phyloP scores from a whole-genome alignment of 1,140 invertebrate genomes.

The Lepidurus packardi region DNA sequence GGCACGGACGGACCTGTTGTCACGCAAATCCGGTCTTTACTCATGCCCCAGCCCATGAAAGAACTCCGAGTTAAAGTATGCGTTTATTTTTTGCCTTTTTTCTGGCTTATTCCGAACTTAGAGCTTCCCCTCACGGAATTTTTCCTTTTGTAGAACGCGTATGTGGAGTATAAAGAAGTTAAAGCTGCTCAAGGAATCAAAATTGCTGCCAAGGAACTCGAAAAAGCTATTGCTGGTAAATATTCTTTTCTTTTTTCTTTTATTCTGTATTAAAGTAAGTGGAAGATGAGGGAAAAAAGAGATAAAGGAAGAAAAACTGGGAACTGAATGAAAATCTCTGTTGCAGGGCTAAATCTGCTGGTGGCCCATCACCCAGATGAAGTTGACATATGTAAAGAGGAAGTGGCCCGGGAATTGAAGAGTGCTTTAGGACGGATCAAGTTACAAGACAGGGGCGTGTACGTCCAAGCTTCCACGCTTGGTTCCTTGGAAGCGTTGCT shows the following conservation, averaged over 20 bases:
- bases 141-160: slow-evolving; percentile 62
- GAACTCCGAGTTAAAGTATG: slow-evolving; percentile 92
- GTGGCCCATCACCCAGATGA: slow-evolving; percentile 91
- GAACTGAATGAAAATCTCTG: slow-evolving; percentile 42
- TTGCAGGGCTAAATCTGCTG: slow-evolving; percentile 59
- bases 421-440: slow-evolving; percentile 88
- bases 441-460: slow-evolving; percentile 85
- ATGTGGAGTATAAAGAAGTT: slow-evolving; percentile 91
- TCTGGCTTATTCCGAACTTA: not conserved
- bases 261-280: not conserved
- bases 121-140: slow-evolving; percentile 4
- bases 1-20: slow-evolving; percentile 97
- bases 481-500: slow-evolving; percentile 96
- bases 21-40: slow-evolving; percentile 90
- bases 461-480: slow-evolving; percentile 96
- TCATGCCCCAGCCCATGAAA: slow-evolving; percentile 96
- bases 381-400: slow-evolving; percentile 76
- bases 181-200: slow-evolving; percentile 96
- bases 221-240: slow-evolving; percentile 84
- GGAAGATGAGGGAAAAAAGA: too few relatives aligned
- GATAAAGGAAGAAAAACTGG: not conserved
- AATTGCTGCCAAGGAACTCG: slow-evolving; percentile 94
- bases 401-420: slow-evolving; percentile 72
- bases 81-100: slow-evolving; percentile 36
- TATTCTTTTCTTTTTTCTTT: slow-evolving; percentile 47